Percentiles rank a stretch among this genome's conserved stretches.
These are phyloP conservation scores for Echinops telfairi DNA, from an alignment of 2,113 vertebrate genomes.

Conservation along the genomic window DNA sequence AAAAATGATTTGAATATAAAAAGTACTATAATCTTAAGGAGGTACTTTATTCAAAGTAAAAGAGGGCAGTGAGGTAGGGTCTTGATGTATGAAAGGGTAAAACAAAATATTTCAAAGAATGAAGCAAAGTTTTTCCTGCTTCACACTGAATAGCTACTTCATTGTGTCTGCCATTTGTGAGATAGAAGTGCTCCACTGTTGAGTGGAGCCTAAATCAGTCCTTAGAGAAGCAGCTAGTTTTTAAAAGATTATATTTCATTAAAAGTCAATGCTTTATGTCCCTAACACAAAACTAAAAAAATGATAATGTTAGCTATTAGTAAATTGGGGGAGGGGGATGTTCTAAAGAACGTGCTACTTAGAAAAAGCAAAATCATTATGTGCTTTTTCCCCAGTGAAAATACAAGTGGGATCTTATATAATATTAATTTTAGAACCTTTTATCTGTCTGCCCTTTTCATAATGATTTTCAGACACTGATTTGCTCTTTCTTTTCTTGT, in stretches of 20 bases:
- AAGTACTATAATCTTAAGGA: neutral
- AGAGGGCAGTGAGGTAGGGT: accelerated
- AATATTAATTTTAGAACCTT: neutral
- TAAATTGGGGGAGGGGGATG: neutral
- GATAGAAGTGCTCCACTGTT: neutral
- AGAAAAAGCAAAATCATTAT: neutral
- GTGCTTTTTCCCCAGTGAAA: neutral
- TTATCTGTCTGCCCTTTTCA: neutral
- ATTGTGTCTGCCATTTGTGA: neutral
- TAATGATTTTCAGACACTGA: neutral
- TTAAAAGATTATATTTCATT: too few relatives aligned
- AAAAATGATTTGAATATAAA: neutral
- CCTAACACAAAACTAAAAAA: neutral
- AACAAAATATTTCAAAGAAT: neutral
- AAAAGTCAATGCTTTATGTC: neutral
- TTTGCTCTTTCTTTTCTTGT: neutral
- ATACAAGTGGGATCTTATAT: neutral
- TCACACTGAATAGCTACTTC: accelerated
- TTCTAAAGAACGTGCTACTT: too few relatives aligned
- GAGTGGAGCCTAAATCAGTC: neutral
- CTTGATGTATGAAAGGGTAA: too few relatives aligned
- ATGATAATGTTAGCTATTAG: neutral
- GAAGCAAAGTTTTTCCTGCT: accelerated
- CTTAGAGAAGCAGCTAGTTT: too few relatives aligned
- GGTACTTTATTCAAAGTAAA: neutral